phyloP scores from a whole-genome alignment of 1,140 invertebrate species.

The Scaptomyza hsui region DNA sequence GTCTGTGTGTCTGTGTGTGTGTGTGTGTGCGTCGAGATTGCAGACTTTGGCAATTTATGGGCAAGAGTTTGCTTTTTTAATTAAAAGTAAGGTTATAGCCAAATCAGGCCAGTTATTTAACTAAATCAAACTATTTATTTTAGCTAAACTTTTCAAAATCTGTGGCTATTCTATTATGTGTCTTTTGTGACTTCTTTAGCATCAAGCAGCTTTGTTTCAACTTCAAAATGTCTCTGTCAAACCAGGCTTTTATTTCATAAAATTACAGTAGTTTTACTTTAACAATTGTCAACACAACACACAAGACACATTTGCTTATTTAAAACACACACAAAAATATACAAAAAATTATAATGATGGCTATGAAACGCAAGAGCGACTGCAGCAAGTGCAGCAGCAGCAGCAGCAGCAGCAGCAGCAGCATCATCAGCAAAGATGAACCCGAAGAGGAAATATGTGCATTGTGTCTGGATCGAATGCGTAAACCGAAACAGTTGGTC shows the following conservation, averaged over 20 bases:
- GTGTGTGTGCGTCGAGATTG: slow-evolving; percentile 27
- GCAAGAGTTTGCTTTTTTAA: slow-evolving; percentile 29
- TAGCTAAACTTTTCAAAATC: not conserved
- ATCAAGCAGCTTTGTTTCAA: no score
- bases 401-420: not conserved
- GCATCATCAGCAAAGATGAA: not conserved
- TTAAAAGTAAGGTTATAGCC: slow-evolving; percentile 32
- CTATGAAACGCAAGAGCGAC: not conserved
- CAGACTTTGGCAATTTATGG: slow-evolving; percentile 20
- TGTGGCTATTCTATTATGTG: no score
- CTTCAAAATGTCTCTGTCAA: no score
- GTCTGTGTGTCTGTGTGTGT: slow-evolving; percentile 10
- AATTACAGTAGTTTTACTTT: not conserved
- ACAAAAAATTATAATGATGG: not conserved
- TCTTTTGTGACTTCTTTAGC: no score
- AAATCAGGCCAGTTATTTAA: slow-evolving; percentile 1
- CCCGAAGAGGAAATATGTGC: slow-evolving; percentile 48
- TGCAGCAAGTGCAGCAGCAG: not conserved
- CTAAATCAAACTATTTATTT: not conserved
- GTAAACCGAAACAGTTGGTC: slow-evolving; percentile 37
- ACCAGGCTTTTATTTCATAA: not conserved
- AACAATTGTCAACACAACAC: slow-evolving; percentile 1
- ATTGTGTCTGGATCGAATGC: slow-evolving; percentile 50
- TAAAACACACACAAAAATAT: slow-evolving; percentile 6
- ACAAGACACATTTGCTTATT: not conserved